phyloP scores from a whole-genome alignment of 1,140 invertebrate genomes.

The Acromyrmex heyeri region DNA sequence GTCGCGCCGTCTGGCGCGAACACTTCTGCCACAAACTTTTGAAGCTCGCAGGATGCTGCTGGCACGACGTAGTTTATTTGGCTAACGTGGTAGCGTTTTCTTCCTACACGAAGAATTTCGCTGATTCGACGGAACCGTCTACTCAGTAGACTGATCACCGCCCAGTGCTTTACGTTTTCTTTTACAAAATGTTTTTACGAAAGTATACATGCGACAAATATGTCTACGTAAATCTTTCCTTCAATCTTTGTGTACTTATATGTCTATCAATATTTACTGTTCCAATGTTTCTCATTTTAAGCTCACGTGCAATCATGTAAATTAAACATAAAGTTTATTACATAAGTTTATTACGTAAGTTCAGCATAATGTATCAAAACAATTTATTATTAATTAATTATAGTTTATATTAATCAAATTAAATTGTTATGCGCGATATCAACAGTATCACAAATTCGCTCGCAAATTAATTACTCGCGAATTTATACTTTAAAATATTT shows the following conservation, averaged over 20 bases:
- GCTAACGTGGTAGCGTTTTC: slow-evolving; percentile 28
- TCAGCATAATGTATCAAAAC: neutral
- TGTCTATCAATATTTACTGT: neutral
- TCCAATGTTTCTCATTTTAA: neutral
- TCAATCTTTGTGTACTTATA: neutral
- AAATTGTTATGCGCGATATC: neutral
- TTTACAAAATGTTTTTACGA: neutral
- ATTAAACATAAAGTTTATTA: neutral
- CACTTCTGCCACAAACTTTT: slow-evolving; percentile 47
- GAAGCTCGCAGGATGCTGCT: slow-evolving; percentile 33
- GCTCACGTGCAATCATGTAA: neutral
- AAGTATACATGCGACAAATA: neutral
- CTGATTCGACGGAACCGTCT: slow-evolving; percentile 57
- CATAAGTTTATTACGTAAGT: neutral
- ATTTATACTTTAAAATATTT: neutral
- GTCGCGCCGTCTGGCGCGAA: slow-evolving; percentile 49
- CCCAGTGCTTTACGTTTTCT: neutral
- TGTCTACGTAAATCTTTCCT: neutral
- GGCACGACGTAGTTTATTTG: slow-evolving; percentile 63
- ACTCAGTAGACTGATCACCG: neutral
- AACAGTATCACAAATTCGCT: neutral
- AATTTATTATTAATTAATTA: slow-evolving; percentile 33
- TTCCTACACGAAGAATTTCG: slow-evolving; percentile 39
- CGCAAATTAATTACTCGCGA: neutral
- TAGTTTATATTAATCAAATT: slow-evolving; percentile 4